phyloP scores from a whole-genome alignment of 2,797 vertebrate genomes.

The Falco cherrug region DNA sequence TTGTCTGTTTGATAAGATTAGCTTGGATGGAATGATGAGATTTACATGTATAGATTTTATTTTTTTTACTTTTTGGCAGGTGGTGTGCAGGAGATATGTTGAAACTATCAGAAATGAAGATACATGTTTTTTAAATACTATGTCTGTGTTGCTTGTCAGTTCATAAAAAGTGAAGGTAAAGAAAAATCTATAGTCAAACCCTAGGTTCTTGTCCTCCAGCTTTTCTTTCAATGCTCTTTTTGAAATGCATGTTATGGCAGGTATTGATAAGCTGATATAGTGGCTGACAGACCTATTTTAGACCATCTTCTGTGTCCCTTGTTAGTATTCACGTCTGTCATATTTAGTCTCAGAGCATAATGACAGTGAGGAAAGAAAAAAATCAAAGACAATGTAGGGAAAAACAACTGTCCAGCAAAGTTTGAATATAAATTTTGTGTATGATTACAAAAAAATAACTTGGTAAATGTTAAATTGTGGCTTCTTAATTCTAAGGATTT shows the following conservation, averaged over 20 bases:
- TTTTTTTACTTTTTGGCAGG: neutral
- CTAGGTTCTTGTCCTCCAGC: neutral
- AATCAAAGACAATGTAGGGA: neutral
- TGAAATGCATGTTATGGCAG: neutral
- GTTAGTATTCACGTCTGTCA: constrained; percentile 38
- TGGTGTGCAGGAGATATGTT: neutral
- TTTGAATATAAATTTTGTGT: constrained; percentile 16
- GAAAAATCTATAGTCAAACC: neutral
- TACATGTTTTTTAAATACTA: accelerated
- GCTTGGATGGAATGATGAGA: neutral
- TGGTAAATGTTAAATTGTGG: neutral
- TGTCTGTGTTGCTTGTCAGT: neutral
- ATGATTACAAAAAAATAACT: neutral
- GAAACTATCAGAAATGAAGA: neutral
- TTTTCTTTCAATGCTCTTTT: neutral
- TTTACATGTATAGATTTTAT: accelerated
- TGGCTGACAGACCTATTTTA: neutral
- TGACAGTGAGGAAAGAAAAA: neutral
- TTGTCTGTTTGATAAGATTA: neutral
- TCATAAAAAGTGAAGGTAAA: neutral
- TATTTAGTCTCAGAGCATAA: constrained; percentile 33
- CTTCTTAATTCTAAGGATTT: constrained; percentile 22
- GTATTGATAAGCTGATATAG: neutral
- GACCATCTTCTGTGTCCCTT: neutral
- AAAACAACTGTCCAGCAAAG: constrained; percentile 14